phyloP scores from a whole-genome alignment of 2,113 vertebrate genomes.

The Cyphomyrus plagiostoma region DNA sequence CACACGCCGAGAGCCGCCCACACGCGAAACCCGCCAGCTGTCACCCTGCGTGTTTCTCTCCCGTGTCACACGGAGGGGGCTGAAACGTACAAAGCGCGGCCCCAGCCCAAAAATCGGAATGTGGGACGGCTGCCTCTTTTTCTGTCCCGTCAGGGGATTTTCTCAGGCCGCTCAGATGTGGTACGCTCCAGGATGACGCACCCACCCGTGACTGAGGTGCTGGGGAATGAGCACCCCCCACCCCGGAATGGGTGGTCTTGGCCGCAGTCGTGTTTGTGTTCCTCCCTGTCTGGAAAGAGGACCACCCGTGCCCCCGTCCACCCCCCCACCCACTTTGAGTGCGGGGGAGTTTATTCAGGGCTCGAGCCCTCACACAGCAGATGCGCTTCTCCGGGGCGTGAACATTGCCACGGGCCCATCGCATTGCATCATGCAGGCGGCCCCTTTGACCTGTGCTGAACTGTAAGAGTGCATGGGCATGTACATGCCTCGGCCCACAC shows the following conservation, averaged over 20 bases:
- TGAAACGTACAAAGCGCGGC: background rate
- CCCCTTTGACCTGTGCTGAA: background rate
- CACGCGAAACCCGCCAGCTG: background rate
- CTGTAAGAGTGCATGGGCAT: background rate
- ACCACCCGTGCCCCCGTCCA: background rate
- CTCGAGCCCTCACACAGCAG: background rate
- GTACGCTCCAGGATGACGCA: background rate
- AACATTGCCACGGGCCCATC: background rate
- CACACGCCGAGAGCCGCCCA: background rate
- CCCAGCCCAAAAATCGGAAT: background rate
- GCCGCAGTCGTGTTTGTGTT: slow-evolving; percentile 49
- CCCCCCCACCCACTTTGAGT: background rate
- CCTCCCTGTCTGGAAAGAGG: slow-evolving; percentile 46
- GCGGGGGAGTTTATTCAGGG: background rate
- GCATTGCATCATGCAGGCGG: background rate
- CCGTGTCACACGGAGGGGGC: background rate
- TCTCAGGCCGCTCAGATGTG: slow-evolving; percentile 11
- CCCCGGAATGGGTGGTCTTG: slow-evolving; percentile 28
- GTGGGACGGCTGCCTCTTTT: background rate
- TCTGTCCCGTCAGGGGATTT: slow-evolving; percentile 16
- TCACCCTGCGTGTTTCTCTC: background rate
- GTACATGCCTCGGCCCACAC: background rate
- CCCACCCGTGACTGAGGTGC: background rate
- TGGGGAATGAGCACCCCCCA: slow-evolving; percentile 1
- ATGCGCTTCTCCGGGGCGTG: background rate